phyloP scores from a whole-genome alignment of 2,888 invertebrate genomes.

The Zonitis immaculata region DNA sequence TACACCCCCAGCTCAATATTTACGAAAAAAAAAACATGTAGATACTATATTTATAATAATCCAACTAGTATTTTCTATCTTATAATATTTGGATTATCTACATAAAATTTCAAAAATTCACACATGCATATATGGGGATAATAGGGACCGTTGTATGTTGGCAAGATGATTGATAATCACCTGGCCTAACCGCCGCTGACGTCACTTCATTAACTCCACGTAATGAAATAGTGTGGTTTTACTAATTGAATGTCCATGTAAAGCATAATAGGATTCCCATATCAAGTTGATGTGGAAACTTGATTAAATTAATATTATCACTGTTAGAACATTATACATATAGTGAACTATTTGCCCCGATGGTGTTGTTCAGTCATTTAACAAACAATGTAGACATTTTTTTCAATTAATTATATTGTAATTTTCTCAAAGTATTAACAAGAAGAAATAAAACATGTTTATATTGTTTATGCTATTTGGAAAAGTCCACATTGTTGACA shows the following conservation, averaged over 20 bases:
- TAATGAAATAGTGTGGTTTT: slow-evolving; percentile 50
- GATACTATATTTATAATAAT: too few relatives aligned
- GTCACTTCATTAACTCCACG: slow-evolving; percentile 48
- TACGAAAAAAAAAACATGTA: too few relatives aligned
- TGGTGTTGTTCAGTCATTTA: background rate
- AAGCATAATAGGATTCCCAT: slow-evolving; percentile 48
- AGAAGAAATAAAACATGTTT: too few relatives aligned
- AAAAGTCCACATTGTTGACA: too few relatives aligned
- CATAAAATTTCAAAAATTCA: too few relatives aligned
- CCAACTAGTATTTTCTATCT: too few relatives aligned
- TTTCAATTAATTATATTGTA: background rate
- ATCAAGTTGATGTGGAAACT: slow-evolving; percentile 39
- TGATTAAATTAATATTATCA: slow-evolving; percentile 40
- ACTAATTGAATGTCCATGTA: slow-evolving; percentile 50
- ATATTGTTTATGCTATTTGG: too few relatives aligned
- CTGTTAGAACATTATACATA: slow-evolving; percentile 15
- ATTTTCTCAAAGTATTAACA: too few relatives aligned
- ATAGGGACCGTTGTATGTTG: slow-evolving; percentile 23
- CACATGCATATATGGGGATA: background rate
- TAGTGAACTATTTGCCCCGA: slow-evolving; percentile 12
- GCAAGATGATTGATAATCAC: slow-evolving; percentile 48
- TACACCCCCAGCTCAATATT: too few relatives aligned
- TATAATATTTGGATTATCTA: too few relatives aligned
- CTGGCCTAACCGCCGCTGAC: slow-evolving; percentile 44
- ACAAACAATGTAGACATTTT: background rate